phyloP scores from a whole-genome alignment of 2,888 invertebrate genomes.

The Xestia ashworthii region DNA sequence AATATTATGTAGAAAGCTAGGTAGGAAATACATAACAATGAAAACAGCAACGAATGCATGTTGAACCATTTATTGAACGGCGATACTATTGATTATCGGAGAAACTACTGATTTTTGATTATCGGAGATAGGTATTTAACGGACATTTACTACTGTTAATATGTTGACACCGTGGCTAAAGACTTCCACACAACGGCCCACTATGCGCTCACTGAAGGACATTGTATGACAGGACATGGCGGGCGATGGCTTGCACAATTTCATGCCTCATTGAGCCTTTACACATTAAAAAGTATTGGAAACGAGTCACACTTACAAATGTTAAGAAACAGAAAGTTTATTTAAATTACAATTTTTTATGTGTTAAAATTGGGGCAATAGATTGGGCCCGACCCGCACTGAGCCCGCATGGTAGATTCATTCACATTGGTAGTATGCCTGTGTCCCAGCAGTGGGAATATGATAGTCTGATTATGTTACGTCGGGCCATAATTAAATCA shows the following conservation, averaged over 20 bases:
- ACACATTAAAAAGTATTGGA: background rate
- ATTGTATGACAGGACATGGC: conserved; percentile 25
- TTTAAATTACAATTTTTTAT: background rate
- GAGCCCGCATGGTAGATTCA: background rate
- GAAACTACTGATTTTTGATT: too few species aligned
- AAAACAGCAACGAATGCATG: conserved; percentile 32
- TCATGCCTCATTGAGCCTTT: conserved; percentile 25
- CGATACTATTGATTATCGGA: background rate
- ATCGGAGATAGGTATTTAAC: conserved; percentile 9
- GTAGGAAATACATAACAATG: conserved; percentile 3
- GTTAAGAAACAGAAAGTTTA: background rate
- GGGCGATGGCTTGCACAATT: conserved; percentile 32
- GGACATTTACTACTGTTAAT: conserved; percentile 39
- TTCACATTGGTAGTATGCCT: background rate
- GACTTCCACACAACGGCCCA: conserved; percentile 34
- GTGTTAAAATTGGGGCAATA: background rate
- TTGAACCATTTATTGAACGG: conserved; percentile 47
- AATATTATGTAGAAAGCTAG: background rate
- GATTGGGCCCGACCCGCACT: background rate
- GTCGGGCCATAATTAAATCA: too few species aligned
- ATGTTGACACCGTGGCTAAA: conserved; percentile 29
- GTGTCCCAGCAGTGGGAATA: background rate
- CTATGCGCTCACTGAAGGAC: conserved; percentile 20
- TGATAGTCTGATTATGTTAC: background rate
- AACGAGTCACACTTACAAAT: background rate